Conservation (phyloP, 2,797 vertebrate genomes). For the Crocodylus rhombifer region DNA sequence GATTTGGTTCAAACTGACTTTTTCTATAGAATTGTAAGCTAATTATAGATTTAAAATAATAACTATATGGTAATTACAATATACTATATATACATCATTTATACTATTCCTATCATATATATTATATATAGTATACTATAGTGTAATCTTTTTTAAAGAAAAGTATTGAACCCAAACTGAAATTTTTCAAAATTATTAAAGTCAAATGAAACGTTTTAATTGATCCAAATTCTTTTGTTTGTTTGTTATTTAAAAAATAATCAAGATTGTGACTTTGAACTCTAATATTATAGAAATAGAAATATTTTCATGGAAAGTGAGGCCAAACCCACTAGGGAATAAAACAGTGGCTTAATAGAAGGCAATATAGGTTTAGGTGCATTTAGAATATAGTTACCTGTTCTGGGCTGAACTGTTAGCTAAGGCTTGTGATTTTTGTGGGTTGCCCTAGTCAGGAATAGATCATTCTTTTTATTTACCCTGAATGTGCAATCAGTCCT, state of each 20-base stretch:
- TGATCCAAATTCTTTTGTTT: too few relatives aligned
- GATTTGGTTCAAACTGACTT: too few relatives aligned
- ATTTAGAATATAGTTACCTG: neutral
- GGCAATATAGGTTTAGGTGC: neutral
- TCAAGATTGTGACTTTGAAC: neutral
- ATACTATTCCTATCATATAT: too few relatives aligned
- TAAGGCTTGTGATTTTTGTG: neutral
- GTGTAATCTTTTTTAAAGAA: neutral
- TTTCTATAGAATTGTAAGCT: too few relatives aligned
- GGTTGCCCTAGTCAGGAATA: neutral
- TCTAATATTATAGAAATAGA: too few relatives aligned
- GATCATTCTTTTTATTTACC: neutral
- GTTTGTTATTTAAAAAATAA: neutral
- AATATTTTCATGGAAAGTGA: neutral
- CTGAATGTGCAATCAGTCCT: neutral
- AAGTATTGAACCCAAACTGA: neutral
- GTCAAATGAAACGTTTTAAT: neutral
- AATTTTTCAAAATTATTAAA: neutral
- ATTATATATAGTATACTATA: too few relatives aligned
- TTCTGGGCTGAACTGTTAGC: neutral
- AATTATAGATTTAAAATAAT: too few relatives aligned
- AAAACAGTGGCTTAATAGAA: neutral
- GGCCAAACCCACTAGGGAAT: neutral
- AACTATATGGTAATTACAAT: too few relatives aligned
- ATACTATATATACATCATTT: too few relatives aligned